These are phyloP conservation scores for Allophyes oxyacanthae DNA, from an alignment of 2,888 invertebrate species.

Conservation along the genomic window DNA sequence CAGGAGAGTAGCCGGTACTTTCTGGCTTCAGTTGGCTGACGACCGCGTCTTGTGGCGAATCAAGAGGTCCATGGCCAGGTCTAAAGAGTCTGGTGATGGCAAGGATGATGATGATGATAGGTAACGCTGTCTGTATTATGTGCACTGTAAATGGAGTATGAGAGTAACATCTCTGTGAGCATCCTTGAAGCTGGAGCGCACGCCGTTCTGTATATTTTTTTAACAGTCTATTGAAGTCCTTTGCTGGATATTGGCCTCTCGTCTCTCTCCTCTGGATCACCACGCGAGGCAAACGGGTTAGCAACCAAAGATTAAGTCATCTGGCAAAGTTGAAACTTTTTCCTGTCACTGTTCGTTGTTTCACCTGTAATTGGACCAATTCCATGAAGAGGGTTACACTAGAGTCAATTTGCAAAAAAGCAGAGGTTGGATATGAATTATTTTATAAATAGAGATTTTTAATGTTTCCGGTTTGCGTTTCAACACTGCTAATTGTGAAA, in stretches of 20 bases:
- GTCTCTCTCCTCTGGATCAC: too few species aligned
- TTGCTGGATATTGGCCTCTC: conserved; percentile 16
- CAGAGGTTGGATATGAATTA: too few species aligned
- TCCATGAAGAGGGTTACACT: too few species aligned
- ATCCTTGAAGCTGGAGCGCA: conserved; percentile 42
- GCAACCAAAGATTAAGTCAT: background rate
- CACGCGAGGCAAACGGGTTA: background rate
- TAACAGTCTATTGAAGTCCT: background rate
- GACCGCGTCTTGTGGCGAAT: conserved; percentile 56
- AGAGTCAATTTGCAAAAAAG: too few species aligned
- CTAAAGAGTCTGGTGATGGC: conserved; percentile 56
- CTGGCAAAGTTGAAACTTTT: too few species aligned
- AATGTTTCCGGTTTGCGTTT: too few species aligned
- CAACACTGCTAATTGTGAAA: too few species aligned
- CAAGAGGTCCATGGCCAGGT: conserved; percentile 50
- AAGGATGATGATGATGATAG: conserved; percentile 57
- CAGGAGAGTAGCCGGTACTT: conserved; percentile 53
- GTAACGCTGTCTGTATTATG: conserved; percentile 54
- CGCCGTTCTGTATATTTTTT: conserved; percentile 22
- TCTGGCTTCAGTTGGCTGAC: conserved; percentile 54
- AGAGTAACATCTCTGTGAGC: conserved; percentile 38
- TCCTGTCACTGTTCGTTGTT: too few species aligned
- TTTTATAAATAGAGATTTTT: too few species aligned
- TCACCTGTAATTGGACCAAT: too few species aligned
- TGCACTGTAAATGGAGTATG: conserved; percentile 59